These are phyloP conservation scores for Saccostrea glomerata DNA, from an alignment of 1,140 invertebrate species.

Conservation along the genomic window DNA sequence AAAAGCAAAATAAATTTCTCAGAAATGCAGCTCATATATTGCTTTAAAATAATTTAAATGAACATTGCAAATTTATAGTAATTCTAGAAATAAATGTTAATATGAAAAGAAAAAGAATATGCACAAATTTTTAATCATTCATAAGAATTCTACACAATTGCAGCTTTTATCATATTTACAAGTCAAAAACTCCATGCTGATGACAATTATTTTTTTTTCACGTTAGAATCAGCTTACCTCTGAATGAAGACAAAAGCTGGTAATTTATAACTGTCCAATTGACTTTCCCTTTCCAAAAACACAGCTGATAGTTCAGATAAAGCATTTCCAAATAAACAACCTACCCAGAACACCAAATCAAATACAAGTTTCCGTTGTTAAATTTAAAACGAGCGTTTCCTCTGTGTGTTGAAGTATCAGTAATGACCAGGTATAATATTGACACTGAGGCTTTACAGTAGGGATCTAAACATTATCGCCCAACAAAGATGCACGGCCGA, in stretches of 20 bases:
- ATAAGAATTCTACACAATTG: too few species aligned
- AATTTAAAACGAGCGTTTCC: constrained; percentile 28
- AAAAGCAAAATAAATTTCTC: too few species aligned
- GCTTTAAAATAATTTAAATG: too few species aligned
- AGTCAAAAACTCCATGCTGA: too few species aligned
- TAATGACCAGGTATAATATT: constrained; percentile 38
- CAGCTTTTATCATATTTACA: too few species aligned
- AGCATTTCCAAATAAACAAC: constrained; percentile 34
- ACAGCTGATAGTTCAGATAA: constrained; percentile 32
- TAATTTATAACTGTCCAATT: neutral
- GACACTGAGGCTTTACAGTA: constrained; percentile 21
- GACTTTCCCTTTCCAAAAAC: constrained; percentile 23
- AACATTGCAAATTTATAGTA: too few species aligned
- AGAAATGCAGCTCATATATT: too few species aligned
- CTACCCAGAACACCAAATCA: constrained; percentile 10
- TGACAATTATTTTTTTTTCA: neutral
- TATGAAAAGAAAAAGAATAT: too few species aligned
- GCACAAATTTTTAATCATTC: too few species aligned
- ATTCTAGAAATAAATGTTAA: too few species aligned
- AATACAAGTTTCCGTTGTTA: constrained; percentile 36
- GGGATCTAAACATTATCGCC: constrained; percentile 35
- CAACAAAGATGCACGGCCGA: constrained; percentile 26
- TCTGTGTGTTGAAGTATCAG: constrained; percentile 8
- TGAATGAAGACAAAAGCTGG: neutral
- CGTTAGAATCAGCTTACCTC: neutral